A percentile compares a stretch with the other conserved stretches of the same genome.
Conservation (phyloP, 2,888 invertebrate genomes). For the Zele albiditarsus region DNA sequence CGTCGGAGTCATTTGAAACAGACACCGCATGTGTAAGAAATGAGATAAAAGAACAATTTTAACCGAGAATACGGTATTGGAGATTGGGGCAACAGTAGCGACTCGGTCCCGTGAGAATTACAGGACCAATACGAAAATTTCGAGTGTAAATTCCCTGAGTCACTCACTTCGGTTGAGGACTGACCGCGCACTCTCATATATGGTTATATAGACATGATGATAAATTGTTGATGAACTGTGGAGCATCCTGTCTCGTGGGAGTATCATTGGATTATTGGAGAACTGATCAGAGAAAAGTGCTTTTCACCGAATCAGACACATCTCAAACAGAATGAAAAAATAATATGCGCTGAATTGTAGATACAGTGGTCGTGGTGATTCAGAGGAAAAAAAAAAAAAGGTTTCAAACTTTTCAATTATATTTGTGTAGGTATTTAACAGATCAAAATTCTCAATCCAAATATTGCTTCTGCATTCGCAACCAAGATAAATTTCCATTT, state of each 20-base stretch:
- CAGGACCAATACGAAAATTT: slow-evolving; percentile 58
- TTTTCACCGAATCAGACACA: slow-evolving; percentile 16
- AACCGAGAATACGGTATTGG: neutral
- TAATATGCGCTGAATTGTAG: slow-evolving; percentile 30
- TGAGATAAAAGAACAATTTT: slow-evolving; percentile 6
- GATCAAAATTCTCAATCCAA: too few relatives aligned
- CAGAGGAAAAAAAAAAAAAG: neutral
- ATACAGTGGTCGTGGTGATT: slow-evolving; percentile 29
- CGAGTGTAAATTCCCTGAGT: slow-evolving; percentile 65
- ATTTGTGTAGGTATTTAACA: too few relatives aligned
- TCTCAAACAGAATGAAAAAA: slow-evolving; percentile 9
- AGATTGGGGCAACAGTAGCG: neutral
- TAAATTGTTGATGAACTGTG: neutral
- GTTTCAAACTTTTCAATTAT: too few relatives aligned
- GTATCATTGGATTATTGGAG: neutral
- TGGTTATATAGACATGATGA: neutral
- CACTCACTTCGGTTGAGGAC: slow-evolving; percentile 47
- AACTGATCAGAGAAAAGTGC: neutral
- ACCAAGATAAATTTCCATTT: too few relatives aligned
- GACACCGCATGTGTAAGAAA: neutral
- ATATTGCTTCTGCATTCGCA: too few relatives aligned
- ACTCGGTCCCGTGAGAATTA: neutral
- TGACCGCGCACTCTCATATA: neutral
- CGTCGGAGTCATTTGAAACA: slow-evolving; percentile 14
- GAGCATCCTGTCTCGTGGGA: neutral